phyloP scores from a whole-genome alignment of 1,140 invertebrate genomes.

The Acromyrmex echinatior region DNA sequence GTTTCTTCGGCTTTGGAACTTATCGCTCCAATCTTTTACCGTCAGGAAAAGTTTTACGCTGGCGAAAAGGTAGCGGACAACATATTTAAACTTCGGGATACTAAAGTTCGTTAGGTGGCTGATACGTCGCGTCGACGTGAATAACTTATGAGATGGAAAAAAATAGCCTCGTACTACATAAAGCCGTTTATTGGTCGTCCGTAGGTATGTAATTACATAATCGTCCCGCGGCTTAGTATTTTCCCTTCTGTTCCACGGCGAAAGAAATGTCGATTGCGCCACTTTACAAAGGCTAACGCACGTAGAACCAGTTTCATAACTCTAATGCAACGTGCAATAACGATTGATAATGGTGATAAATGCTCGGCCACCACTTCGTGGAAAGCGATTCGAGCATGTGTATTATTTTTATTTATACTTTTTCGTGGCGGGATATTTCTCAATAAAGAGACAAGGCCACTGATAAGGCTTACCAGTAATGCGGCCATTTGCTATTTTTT shows the following conservation, averaged over 20 bases:
- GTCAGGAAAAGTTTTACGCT: background rate
- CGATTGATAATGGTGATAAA: constrained; percentile 61
- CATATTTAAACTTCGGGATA: background rate
- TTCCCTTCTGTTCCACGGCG: constrained; percentile 30
- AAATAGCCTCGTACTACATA: constrained; percentile 39
- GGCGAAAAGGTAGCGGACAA: background rate
- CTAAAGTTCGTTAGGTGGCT: background rate
- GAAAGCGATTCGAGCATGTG: constrained; percentile 6
- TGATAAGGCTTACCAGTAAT: background rate
- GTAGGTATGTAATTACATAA: constrained; percentile 59
- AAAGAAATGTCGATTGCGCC: constrained; percentile 54
- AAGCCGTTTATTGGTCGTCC: constrained; percentile 24
- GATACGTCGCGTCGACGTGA: background rate
- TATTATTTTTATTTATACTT: constrained; percentile 10
- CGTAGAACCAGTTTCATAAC: constrained; percentile 56
- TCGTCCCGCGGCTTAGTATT: constrained; percentile 32
- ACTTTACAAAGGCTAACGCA: constrained; percentile 62
- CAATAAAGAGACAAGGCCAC: background rate
- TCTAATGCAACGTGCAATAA: constrained; percentile 39
- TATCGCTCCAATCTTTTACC: background rate
- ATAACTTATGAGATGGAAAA: constrained; percentile 17
- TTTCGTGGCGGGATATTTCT: background rate
- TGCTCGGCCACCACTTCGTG: background rate
- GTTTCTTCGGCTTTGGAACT: background rate
- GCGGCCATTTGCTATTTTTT: background rate